A percentile compares a stretch with the other conserved stretches of the same genome.
These are phyloP conservation scores for Poeciliopsis gracilis DNA, from an alignment of 2,797 vertebrate genomes.

Conservation along the genomic window DNA sequence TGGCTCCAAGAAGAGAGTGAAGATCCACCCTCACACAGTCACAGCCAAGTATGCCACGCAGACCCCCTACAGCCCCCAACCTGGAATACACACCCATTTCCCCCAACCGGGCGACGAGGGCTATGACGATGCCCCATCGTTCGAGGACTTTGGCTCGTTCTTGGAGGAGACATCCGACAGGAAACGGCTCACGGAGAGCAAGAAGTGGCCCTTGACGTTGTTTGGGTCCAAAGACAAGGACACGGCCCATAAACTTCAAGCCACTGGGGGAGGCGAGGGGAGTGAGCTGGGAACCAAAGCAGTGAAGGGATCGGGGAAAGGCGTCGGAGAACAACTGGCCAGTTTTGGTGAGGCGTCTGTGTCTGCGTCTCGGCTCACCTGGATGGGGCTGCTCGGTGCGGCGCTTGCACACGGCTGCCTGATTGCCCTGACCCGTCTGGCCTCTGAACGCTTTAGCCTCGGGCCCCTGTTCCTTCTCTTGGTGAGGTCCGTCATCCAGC, in stretches of 20 bases:
- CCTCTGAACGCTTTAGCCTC: constrained; percentile 90
- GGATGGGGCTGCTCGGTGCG: constrained; percentile 90
- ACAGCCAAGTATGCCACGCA: constrained; percentile 93
- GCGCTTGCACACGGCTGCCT: constrained; percentile 92
- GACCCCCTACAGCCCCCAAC: constrained; percentile 86
- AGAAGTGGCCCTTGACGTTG: constrained; percentile 82
- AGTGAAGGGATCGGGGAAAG: constrained; percentile 66
- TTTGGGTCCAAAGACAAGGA: constrained; percentile 83
- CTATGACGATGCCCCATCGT: constrained; percentile 87
- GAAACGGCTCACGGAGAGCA: constrained; percentile 83
- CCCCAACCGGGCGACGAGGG: constrained; percentile 92
- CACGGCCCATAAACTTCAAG: constrained; percentile 37
- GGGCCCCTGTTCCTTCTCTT: constrained; percentile 94
- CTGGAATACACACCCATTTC: constrained; percentile 87
- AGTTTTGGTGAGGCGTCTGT: constrained; percentile 87
- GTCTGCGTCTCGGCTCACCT: constrained; percentile 88
- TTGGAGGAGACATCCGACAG: constrained; percentile 91
- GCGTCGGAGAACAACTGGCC: constrained; percentile 84
- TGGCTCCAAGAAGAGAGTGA: constrained; percentile 91
- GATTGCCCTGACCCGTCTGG: constrained; percentile 89
- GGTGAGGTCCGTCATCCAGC: constrained; percentile 90
- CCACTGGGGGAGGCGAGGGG: constrained; percentile 44
- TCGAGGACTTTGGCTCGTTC: constrained; percentile 89
- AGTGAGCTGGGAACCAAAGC: constrained; percentile 51
- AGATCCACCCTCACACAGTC: constrained; percentile 96